These are phyloP conservation scores for Diloba caeruleocephala DNA, from an alignment of 2,888 invertebrate genomes.

Conservation along the genomic window DNA sequence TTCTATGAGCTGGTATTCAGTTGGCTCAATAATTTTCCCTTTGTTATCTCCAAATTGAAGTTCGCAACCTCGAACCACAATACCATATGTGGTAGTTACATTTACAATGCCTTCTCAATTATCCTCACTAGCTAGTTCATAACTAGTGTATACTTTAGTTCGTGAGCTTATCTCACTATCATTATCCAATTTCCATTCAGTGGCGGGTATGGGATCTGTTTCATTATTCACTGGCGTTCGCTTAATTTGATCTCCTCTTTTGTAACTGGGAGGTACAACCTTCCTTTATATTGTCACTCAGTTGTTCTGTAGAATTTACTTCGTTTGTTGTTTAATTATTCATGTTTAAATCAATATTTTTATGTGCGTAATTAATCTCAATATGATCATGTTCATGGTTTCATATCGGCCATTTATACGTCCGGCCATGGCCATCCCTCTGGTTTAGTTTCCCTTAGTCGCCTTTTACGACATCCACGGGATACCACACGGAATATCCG, in stretches of 20 bases:
- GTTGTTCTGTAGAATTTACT: constrained; percentile 20
- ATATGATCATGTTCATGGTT: constrained; percentile 4
- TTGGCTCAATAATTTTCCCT: constrained; percentile 51
- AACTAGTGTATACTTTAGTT: constrained; percentile 44
- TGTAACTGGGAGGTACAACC: constrained; percentile 14
- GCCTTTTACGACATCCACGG: too few species aligned
- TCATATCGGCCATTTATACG: too few species aligned
- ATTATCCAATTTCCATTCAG: constrained; percentile 53
- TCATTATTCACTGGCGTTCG: constrained; percentile 41
- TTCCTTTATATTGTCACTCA: constrained; percentile 23
- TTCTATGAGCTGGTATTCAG: constrained; percentile 32
- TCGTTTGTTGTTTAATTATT: constrained; percentile 22
- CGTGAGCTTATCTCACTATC: constrained; percentile 40
- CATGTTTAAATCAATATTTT: constrained; percentile 17
- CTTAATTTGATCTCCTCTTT: constrained; percentile 44
- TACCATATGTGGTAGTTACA: constrained; percentile 30
- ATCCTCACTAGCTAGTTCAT: constrained; percentile 41
- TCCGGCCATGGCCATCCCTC: too few species aligned
- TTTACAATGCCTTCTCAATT: constrained; percentile 48
- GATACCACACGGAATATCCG: too few species aligned
- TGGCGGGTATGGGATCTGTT: constrained; percentile 37
- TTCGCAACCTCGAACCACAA: constrained; percentile 34
- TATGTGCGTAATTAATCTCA: neutral
- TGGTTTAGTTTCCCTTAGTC: too few species aligned
- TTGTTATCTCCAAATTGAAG: constrained; percentile 59